Evolutionary conservation across 2,113 vertebrate genomes (phyloP).

Genomic region (Leptobrachium leishanense): DNA sequence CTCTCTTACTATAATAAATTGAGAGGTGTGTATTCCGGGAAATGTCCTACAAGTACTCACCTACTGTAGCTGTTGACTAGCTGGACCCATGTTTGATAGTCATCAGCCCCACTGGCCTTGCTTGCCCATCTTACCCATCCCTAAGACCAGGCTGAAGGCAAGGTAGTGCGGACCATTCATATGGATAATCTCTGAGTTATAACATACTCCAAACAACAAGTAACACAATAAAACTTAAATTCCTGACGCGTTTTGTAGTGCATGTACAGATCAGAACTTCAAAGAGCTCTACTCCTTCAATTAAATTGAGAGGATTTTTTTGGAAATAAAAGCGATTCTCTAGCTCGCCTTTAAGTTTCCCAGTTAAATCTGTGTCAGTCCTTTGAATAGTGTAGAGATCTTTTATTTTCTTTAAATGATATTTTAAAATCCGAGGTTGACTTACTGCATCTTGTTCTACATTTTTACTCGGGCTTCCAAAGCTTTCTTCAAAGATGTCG

Average conservation of each 20-base stretch:
- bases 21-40: too few relatives aligned
- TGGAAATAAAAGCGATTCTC: not conserved
- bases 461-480: constrained; percentile 93
- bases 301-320: not conserved
- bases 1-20: too few relatives aligned
- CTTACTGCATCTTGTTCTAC: constrained; percentile 95
- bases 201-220: too few relatives aligned
- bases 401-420: not conserved
- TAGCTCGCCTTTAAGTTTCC: not conserved
- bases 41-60: too few relatives aligned
- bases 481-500: constrained; percentile 91
- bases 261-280: not conserved
- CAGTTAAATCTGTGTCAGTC: not conserved
- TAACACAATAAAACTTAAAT: too few relatives aligned
- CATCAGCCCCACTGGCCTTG: too few relatives aligned
- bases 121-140: too few relatives aligned
- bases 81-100: too few relatives aligned
- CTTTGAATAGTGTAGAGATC: constrained; percentile 23
- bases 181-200: too few relatives aligned
- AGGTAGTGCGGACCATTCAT: too few relatives aligned
- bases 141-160: too few relatives aligned
- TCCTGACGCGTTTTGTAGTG: not conserved
- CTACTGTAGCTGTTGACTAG: too few relatives aligned
- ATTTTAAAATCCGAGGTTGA: constrained; percentile 48
- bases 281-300: not conserved